These are phyloP conservation scores for Machimus atricapillus DNA, from an alignment of 2,888 invertebrate species.

Conservation along the genomic window DNA sequence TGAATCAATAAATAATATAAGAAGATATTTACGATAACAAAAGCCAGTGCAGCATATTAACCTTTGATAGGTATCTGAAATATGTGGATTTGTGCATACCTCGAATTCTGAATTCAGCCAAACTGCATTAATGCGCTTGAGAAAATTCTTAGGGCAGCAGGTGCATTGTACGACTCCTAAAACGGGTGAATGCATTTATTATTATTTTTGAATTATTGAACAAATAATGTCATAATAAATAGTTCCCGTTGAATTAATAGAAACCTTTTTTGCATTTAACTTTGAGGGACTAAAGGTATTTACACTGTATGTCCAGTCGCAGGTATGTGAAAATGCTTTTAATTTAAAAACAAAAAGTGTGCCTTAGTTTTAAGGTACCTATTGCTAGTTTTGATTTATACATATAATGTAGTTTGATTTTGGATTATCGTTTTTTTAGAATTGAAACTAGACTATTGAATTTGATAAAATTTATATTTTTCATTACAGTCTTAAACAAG, in stretches of 20 bases:
- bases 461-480: not conserved
- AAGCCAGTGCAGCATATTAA: not conserved
- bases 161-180: not conserved
- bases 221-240: not conserved
- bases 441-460: not conserved
- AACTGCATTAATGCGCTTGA: not conserved
- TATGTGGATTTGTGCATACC: not conserved
- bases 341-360: not conserved
- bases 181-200: not conserved
- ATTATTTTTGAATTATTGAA: not conserved
- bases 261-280: not conserved
- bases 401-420: not conserved
- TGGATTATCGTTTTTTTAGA: not conserved
- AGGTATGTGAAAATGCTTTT: not conserved
- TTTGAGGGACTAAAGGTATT: slow-evolving; percentile 23
- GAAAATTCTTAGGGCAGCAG: not conserved
- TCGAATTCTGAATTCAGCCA: not conserved
- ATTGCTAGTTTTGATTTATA: not conserved
- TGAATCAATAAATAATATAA: not conserved
- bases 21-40: not conserved
- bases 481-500: not conserved
- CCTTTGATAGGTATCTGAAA: not conserved
- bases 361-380: not conserved
- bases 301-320: slow-evolving; percentile 16
- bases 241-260: not conserved